These are phyloP conservation scores for Staurois parvus DNA, from an alignment of 2,797 vertebrate species.

Conservation along the genomic window DNA sequence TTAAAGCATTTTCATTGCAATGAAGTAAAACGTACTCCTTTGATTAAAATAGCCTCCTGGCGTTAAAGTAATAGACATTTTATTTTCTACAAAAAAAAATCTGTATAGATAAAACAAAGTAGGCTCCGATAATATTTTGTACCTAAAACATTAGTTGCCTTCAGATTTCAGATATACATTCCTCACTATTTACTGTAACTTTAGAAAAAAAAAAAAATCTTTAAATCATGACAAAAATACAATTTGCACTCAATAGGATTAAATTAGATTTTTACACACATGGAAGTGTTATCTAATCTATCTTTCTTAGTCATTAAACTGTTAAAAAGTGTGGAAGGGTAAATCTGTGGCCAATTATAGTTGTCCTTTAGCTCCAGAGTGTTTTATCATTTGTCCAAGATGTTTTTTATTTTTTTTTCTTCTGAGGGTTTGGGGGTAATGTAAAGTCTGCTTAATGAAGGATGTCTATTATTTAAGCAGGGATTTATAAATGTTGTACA, in stretches of 20 bases:
- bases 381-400: conserved; percentile 62
- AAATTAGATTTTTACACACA: not conserved
- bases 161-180: not conserved
- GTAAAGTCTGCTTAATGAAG: conserved; percentile 71
- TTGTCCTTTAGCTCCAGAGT: conserved; percentile 65
- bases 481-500: conserved; percentile 77
- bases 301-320: not conserved
- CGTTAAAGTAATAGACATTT: not conserved
- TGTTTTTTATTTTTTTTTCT: conserved; percentile 20
- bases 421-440: conserved; percentile 72
- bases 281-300: not conserved
- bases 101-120: not conserved
- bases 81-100: not conserved
- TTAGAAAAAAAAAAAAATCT: not conserved
- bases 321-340: conserved; percentile 17
- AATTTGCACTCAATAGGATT: not conserved
- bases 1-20: not conserved
- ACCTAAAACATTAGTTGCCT: not conserved
- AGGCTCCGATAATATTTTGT: not conserved
- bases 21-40: not conserved
- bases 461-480: conserved; percentile 64
- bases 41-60: not conserved
- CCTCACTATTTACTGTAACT: not conserved
- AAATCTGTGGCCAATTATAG: conserved; percentile 62
- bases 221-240: not conserved